Percentiles rank a stretch among this genome's conserved stretches.
Evolutionary conservation across 2,113 vertebrate genomes (phyloP).

Genomic region (Pluvialis apricaria): DNA sequence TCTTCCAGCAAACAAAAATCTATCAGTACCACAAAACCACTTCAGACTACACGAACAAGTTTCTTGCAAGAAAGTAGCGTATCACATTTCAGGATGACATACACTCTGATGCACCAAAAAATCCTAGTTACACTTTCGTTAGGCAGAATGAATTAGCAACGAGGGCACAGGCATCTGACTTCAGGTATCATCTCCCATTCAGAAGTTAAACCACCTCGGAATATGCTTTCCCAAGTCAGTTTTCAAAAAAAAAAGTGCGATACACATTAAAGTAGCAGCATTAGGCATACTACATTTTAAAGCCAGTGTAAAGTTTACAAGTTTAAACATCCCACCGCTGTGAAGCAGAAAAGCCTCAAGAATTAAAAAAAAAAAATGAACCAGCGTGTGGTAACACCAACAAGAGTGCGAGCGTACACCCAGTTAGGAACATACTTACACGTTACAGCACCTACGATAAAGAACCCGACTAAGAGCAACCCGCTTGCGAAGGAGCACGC

Average conservation of each 20-base stretch:
- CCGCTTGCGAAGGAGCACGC: accelerated
- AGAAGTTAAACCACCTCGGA: background rate
- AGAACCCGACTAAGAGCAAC: accelerated
- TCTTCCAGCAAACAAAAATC: background rate
- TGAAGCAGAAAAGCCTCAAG: background rate
- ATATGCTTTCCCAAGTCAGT: background rate
- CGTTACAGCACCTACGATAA: background rate
- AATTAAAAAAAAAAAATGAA: background rate
- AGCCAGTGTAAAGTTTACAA: background rate
- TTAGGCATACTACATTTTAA: accelerated
- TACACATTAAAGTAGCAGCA: accelerated
- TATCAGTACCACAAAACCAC: background rate
- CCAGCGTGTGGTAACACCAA: accelerated
- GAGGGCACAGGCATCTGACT: background rate
- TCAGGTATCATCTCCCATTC: background rate
- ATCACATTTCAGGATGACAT: background rate
- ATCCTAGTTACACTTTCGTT: accelerated
- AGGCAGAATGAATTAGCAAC: background rate
- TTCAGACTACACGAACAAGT: background rate
- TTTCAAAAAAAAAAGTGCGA: background rate
- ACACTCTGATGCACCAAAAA: accelerated
- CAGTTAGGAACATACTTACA: accelerated
- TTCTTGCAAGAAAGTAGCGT: background rate
- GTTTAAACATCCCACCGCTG: too few relatives aligned
- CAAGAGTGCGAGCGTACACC: accelerated